A percentile compares a stretch with the other conserved stretches of the same genome.
Evolutionary conservation across 2,888 invertebrate genomes (phyloP).

Genomic region (Teinopalpus imperialis): DNA sequence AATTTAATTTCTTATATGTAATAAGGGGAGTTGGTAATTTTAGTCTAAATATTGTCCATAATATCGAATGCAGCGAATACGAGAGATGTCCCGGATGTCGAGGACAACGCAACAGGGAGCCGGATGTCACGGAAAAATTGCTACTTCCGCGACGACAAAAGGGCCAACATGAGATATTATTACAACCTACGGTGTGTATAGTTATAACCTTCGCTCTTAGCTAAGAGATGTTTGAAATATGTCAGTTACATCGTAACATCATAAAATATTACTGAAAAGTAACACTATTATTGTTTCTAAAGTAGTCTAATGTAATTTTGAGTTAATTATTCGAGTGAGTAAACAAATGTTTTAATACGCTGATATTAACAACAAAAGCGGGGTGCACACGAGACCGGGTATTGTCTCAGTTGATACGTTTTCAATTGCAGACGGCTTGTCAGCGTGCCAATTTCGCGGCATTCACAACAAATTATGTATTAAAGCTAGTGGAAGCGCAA

Average conservation of each 20-base stretch:
- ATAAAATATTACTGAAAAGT: no score
- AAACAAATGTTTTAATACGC: constrained; percentile 27
- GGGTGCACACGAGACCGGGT: constrained; percentile 14
- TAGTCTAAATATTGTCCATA: constrained; percentile 11
- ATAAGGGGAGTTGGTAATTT: not conserved
- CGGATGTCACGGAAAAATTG: constrained; percentile 59
- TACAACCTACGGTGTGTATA: constrained; percentile 58
- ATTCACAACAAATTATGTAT: constrained; percentile 80
- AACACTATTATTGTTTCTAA: no score
- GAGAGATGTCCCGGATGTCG: constrained; percentile 25
- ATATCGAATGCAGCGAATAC: constrained; percentile 46
- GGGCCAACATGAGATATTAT: constrained; percentile 63
- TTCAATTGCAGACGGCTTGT: constrained; percentile 70
- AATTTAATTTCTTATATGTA: no score
- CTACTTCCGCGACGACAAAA: constrained; percentile 69
- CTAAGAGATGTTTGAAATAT: constrained; percentile 48
- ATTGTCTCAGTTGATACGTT: constrained; percentile 63
- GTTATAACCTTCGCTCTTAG: constrained; percentile 53
- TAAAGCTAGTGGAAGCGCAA: constrained; percentile 78
- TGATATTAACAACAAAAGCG: constrained; percentile 11
- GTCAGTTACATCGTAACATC: no score
- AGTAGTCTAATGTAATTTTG: no score
- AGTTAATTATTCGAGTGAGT: no score
- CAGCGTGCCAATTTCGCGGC: constrained; percentile 72
- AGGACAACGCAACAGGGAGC: constrained; percentile 37